Conservation (phyloP, 2,888 invertebrate genomes). For the Luperina testacea region DNA sequence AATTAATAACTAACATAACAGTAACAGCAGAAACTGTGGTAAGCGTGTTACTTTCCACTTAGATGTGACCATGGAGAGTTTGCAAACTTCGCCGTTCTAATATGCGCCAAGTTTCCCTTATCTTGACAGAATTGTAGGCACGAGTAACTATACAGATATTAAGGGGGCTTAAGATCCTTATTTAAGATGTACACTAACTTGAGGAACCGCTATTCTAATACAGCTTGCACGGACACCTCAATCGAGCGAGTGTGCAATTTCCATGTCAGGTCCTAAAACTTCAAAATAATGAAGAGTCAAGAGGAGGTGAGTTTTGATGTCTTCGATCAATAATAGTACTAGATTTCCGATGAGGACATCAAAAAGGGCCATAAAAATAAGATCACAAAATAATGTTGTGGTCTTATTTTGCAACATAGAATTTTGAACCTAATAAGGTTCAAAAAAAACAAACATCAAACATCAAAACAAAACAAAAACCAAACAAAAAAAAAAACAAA, state of each 20-base stretch:
- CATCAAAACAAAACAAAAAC: no score
- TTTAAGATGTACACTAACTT: constrained; percentile 10
- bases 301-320: no score
- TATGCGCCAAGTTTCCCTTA: constrained; percentile 45
- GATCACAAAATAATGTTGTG: no score
- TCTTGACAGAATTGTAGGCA: constrained; percentile 42
- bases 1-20: constrained; percentile 10
- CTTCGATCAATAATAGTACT: no score
- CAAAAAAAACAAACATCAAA: no score
- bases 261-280: background rate
- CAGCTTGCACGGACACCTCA: background rate
- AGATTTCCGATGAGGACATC: no score
- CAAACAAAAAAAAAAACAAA: no score
- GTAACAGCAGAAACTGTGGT: constrained; percentile 36
- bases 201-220: background rate
- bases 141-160: constrained; percentile 25
- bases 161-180: constrained; percentile 10
- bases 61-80: constrained; percentile 50
- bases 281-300: no score
- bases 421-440: no score
- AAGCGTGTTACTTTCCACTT: constrained; percentile 25
- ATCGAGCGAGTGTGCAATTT: background rate
- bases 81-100: constrained; percentile 45
- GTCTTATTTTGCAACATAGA: no score
- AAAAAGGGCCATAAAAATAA: no score